Conservation (phyloP, 2,888 invertebrate species). For the Macrosoma leucophasiata region DNA sequence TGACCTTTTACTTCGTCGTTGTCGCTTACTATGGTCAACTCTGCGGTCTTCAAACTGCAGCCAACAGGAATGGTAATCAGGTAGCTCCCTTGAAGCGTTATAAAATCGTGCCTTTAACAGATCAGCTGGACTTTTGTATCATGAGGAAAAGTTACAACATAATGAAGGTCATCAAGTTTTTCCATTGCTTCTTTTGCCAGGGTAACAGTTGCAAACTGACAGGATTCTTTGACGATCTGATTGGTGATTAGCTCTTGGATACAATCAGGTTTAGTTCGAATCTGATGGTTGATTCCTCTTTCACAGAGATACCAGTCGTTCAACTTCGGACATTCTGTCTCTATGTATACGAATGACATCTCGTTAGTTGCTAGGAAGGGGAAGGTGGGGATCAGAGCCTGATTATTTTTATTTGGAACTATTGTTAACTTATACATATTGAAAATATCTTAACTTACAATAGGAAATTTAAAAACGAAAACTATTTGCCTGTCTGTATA, state of each 20-base stretch:
- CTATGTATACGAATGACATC: conserved; percentile 24
- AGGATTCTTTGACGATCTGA: conserved; percentile 23
- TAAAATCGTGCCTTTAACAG: conserved; percentile 4
- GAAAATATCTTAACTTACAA: conserved; percentile 9
- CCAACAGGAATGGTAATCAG: conserved; percentile 15
- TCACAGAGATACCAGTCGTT: conserved; percentile 20
- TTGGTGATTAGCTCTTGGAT: conserved; percentile 14
- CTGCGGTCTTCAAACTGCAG: conserved; percentile 12
- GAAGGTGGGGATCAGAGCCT: conserved; percentile 20
- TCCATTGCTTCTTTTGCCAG: conserved; percentile 13
- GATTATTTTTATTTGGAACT: conserved; percentile 18
- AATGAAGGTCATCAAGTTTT: conserved; percentile 20
- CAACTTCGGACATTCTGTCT: conserved; percentile 28
- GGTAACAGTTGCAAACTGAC: conserved; percentile 11
- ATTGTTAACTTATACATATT: conserved; percentile 17
- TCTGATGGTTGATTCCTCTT: conserved; percentile 7
- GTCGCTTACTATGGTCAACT: conserved; percentile 16
- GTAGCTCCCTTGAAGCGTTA: conserved; percentile 14
- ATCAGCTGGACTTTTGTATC: conserved; percentile 5
- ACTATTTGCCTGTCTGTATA: conserved; percentile 15
- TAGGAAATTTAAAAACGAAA: conserved; percentile 14
- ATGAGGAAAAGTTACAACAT: conserved; percentile 13
- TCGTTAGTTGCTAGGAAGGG: conserved; percentile 24
- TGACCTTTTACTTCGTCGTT: conserved; percentile 17
- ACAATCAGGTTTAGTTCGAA: conserved; percentile 16